Evolutionary conservation across 2,797 vertebrate genomes (phyloP), one percentile per base, ranked within the genome.

Genomic region (Protonibea diacanthus): DNA sequence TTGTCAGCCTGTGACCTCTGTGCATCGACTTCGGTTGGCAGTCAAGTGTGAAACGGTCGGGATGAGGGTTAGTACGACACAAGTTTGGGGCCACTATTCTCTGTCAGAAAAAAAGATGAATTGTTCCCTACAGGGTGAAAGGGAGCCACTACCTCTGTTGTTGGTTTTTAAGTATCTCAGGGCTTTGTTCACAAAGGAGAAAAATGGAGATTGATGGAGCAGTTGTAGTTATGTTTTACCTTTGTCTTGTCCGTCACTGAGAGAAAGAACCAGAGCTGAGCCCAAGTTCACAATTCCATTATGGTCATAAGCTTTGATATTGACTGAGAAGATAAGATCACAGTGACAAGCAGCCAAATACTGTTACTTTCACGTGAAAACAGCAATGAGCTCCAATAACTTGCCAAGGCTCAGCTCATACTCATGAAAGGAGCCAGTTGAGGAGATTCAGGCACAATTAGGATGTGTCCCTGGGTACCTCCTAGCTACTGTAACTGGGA

Each of bases 61-160:
- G 58, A 82, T 66, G 62, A 78, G 71, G 70, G 71, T 76, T 76
- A 71, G 63, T 55, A 61, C 64, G 44, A 60, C 48, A 8, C 9
- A n/a, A 66, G 68, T 60, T 56, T 71, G 56, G 71, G 75, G 70
- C 65, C 48, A 73, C 29, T 63, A 64, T 74, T 72, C 56, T 73
- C 49, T 84, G 74, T 81, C 82, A 83, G 66, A 82, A 49, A 74
- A 74, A 76, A 77, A 81, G 77, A 86, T 67, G 20, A 83, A 88
- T 87, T 56, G 67, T 73, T 77, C 64, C 49, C 20, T 64, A 27
- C 44, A 38, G 71, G 57, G 38, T 15, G 5, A 21, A 77, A 29
- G 21, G 51, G 49, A 66, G 47, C 45, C 62, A 23, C 15, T 61
- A 64, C 25, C 20, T 15, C 48, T 20, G 40, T 44, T 64, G 27